Conservation (phyloP, 2,113 vertebrate species). For the Patagioenas fasciata region DNA sequence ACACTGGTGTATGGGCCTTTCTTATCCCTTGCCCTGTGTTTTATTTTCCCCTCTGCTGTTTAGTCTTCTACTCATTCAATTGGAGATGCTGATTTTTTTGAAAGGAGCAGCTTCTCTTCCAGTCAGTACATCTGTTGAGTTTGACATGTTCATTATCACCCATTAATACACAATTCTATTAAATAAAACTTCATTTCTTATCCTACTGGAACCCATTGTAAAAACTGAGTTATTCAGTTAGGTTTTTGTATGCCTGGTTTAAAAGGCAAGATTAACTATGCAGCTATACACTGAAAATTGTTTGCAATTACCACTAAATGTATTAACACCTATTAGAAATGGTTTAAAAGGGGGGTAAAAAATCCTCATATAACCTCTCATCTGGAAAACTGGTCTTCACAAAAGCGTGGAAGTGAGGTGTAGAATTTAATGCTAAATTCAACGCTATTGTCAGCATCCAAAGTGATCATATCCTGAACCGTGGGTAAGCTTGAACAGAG, state of each 20-base stretch:
- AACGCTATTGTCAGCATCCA: background rate
- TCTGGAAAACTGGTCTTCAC: background rate
- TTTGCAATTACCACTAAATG: background rate
- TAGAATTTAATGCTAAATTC: background rate
- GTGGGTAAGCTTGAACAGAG: rapidly evolving
- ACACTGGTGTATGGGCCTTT: background rate
- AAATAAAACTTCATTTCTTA: background rate
- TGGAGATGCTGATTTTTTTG: background rate
- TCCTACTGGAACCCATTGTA: background rate
- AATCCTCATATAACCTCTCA: background rate
- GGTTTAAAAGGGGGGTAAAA: rapidly evolving
- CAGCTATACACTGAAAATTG: background rate
- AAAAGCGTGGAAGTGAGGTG: background rate
- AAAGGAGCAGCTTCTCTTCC: background rate
- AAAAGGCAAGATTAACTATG: background rate
- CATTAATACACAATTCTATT: background rate
- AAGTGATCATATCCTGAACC: background rate
- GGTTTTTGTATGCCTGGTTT: background rate
- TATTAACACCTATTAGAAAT: background rate
- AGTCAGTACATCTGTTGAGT: rapidly evolving
- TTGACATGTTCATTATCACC: background rate
- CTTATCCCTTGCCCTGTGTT: background rate
- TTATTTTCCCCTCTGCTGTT: background rate
- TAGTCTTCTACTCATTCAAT: background rate
- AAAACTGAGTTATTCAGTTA: background rate